Percentiles rank a stretch among this genome's conserved stretches.
phyloP scores from a whole-genome alignment of 1,140 invertebrate species.

The Sarcophaga peregrina region DNA sequence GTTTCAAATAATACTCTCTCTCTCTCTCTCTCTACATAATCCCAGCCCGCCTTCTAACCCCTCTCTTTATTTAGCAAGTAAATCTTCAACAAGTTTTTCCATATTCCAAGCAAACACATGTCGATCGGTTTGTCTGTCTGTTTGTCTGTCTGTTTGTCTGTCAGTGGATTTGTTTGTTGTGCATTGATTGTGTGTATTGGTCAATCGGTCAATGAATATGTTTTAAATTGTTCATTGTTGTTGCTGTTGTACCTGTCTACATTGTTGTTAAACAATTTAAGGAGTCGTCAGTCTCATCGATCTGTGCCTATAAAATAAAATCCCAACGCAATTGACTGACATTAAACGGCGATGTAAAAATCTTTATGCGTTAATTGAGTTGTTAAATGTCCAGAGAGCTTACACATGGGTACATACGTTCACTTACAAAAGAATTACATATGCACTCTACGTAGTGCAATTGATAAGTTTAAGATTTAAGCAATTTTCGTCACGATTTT shows the following conservation, averaged over 20 bases:
- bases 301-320: background rate
- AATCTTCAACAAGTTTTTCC: constrained; percentile 7
- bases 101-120: background rate
- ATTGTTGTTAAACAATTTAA: constrained; percentile 32
- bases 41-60: no score
- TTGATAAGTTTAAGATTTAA: no score
- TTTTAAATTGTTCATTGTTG: background rate
- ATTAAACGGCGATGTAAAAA: constrained; percentile 27
- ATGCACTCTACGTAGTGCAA: no score
- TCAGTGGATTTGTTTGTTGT: no score
- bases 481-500: no score
- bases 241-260: background rate
- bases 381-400: constrained; percentile 49
- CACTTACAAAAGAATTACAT: no score
- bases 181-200: no score
- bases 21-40: no score
- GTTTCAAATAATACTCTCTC: no score
- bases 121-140: no score
- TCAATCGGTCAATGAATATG: no score
- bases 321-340: constrained; percentile 7
- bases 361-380: constrained; percentile 48
- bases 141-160: no score
- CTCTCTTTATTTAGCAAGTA: background rate
- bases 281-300: background rate
- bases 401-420: background rate